Base-by-base conservation (phyloP, 2,888 invertebrate genomes). In the Megastigmus dorsalis region DNA sequence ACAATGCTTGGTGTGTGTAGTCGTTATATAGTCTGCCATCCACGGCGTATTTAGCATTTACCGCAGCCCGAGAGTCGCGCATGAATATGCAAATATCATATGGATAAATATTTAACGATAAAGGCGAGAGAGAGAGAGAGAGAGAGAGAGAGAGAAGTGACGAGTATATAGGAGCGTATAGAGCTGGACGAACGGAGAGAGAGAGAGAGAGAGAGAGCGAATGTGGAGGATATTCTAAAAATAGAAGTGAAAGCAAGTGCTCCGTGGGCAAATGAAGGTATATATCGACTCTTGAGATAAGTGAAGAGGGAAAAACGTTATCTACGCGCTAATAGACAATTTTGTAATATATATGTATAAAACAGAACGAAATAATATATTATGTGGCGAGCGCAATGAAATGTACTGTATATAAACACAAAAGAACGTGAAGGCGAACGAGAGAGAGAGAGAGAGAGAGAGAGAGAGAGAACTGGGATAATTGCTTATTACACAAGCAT, bases 231-330 rank as follows among this genome's bases (percentile, higher is more conserved):
- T 0, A 26, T 7, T 26, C 55, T 71, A 71, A 71, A 71, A 63
- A 70, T 70, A 70, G 62, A 70, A 70, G 62, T 70, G 63, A 71
- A 71, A 71, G 63, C 55, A 18, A 63, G 6, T 7, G 26, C 54
- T 3, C 20, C 41, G 38, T 26, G 6, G 50, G 26, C 33, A 48
- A 45, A 38, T 36, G 67, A 28, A 54, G 20, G 13, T 7, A 15
- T 13, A 41, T 10, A 41, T 10, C 0, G 20, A n/a, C n/a, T n/a
- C n/a, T n/a, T 30, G 18, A 28, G 48, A 30, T 33, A 15, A 7
- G 33, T 36, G 55, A 15, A 1, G 15, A 15, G 57, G n/a, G n/a
- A n/a, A 48, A 55, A 38, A n/a, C 0, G 38, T 41, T 41, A 20
- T 43, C 15, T 4, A 9, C 41, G 18, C 18, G 28, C 57, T 54